Base-by-base conservation (phyloP, 2,888 invertebrate species). In the Thumatha senex region DNA sequence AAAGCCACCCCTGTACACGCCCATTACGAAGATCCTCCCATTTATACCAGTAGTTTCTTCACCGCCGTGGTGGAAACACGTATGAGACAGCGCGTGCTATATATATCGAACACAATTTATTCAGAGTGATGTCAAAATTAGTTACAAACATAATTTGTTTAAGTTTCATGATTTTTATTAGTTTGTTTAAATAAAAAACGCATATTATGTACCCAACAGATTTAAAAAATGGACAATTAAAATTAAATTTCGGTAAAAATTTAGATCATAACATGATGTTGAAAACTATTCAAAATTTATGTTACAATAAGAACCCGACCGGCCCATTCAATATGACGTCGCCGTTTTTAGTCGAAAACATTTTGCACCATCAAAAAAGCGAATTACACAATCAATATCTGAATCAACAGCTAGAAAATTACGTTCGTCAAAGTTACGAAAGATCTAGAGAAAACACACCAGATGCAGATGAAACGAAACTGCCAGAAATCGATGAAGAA, bases 291-390 rank as follows among this genome's bases (percentile, higher is more conserved):
- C 91, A 91, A 54, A 89, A 80, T 54, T 58, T 91, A 57, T 90
- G 86, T 48, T 85, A 88, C 55, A 89, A 84, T 51, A 91, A 88
- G 61, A 77, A 76, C 1, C 80, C 76, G 40, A 74, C 54, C n/a
- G 67, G 67, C 0, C 67, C 91, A 7, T 87, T 84, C 51, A 92
- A 92, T 62, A 92, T 93, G 88, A 89, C 93, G 29, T 94, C 94
- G 0, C 93, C 93, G 0, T 94, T 94, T 67, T 69, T 93, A 46
- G 93, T 94, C 57, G 94, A 94, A 74, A 94, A 94, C 61, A 92
- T 94, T 14, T 75, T 94, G 47, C 93, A 93, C 56, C 93, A 93
- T 63, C 93, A 93, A 63, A 92, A 92, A 60, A 86, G 78, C 0
- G 89, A 82, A 59, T 88, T 81, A 61, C 93, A 82, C 80, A 92